phyloP scores from a whole-genome alignment of 2,888 invertebrate genomes.

The Caenorhabditis sulstoni region DNA sequence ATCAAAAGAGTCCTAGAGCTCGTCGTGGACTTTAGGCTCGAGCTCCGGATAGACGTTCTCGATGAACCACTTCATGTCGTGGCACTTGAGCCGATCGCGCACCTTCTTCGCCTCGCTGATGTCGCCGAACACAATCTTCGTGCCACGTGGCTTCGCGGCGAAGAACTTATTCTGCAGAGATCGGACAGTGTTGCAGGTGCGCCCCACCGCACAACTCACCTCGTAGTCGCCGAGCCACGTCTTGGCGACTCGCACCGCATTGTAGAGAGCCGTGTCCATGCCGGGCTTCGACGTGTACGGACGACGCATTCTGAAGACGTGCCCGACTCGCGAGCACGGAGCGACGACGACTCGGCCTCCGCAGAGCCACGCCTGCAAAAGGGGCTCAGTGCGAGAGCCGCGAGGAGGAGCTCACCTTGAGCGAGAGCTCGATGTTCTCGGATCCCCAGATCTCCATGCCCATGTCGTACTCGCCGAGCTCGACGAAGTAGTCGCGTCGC shows the following conservation, averaged over 20 bases:
- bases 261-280: conserved; percentile 90
- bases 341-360: conserved; percentile 95
- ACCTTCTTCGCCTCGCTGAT: conserved; percentile 87
- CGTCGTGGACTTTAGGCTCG: conserved; percentile 60
- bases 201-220: conserved; percentile 22
- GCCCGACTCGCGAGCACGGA: conserved; percentile 95
- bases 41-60: conserved; percentile 89
- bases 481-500: conserved; percentile 95
- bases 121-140: conserved; percentile 86
- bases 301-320: conserved; percentile 97
- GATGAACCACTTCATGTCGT: conserved; percentile 91
- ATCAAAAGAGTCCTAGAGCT: conserved; percentile 48
- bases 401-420: no score
- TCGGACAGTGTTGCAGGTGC: neutral
- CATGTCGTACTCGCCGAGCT: conserved; percentile 97
- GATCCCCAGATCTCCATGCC: conserved; percentile 99
- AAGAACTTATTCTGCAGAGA: conserved; percentile 72
- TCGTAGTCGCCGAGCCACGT: conserved; percentile 95
- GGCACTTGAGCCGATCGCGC: conserved; percentile 87
- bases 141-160: conserved; percentile 84
- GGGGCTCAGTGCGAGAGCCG: no score
- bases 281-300: conserved; percentile 88
- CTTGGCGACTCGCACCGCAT: conserved; percentile 97
- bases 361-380: conserved; percentile 97
- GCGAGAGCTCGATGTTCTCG: conserved; percentile 84